Base-by-base conservation (phyloP, 2,888 invertebrate species). In the Caenorhabditis afra region DNA sequence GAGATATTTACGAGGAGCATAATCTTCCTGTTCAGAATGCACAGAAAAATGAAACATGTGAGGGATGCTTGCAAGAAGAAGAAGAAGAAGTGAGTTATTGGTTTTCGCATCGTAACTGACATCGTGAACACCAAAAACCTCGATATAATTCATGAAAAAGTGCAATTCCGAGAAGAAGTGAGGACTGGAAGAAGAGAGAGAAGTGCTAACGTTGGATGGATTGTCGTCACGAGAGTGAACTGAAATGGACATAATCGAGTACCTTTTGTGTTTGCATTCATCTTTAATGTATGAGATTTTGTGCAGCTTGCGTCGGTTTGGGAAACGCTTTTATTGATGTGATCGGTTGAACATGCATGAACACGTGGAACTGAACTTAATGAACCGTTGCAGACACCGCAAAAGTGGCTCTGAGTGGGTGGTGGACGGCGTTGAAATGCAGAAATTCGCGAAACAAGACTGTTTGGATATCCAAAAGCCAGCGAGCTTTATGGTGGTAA, bases 191-290 rank as follows among this genome's bases (percentile, higher is more conserved):
- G 3, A 29, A 16, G 12, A 16, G 11, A 14, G 23, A 39, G 52
- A 29, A 35, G n/a, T 20, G 18, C 62, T 44, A 52, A 73, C 37
- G 71, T 49, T 62, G 45, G 57, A 73, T 73, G 73, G 64, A 64
- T 73, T 64, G 41, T 50, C 57, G 73, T 64, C 73, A 73, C 64
- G 50, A 64, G 73, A 58, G 64, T 65, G 73, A 73, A 73, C 73
- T 73, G 73, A 73, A 73, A 73, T 73, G 73, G 73, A 73, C 73
- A 73, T 73, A 73, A 73, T 73, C 73, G 73, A 73, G 73, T 64
- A 73, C 73, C 73, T 64, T 73, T 73, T 73, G 64, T 73, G 73
- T 73, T 73, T 73, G 50, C 73, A 64, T 73, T 73, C 73, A 73
- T 73, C 73, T 73, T 73, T 64, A 73, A 73, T 73, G 73, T 73